phyloP scores from a whole-genome alignment of 1,140 invertebrate genomes.

The Aricia agestis region DNA sequence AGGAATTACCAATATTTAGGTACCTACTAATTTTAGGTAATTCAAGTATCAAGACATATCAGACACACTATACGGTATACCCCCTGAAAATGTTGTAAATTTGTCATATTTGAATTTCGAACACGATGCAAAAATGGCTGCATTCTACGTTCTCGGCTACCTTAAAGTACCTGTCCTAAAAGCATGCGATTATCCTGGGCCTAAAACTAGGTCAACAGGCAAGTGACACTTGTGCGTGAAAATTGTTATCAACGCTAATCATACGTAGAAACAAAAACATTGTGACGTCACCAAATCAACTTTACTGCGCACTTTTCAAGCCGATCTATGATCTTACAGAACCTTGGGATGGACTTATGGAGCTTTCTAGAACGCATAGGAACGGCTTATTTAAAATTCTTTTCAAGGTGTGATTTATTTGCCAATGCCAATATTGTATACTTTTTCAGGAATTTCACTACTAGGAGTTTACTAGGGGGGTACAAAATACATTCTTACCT shows the following conservation, averaged over 20 bases:
- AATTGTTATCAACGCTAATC: background rate
- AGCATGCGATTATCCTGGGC: background rate
- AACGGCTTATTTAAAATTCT: background rate
- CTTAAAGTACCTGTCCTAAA: background rate
- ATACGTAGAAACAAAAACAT: conserved; percentile 3
- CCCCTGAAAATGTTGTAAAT: background rate
- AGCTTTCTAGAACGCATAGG: background rate
- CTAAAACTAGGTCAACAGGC: background rate
- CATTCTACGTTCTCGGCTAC: background rate
- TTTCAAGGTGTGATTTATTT: background rate
- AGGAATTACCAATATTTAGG: no score
- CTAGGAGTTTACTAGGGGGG: background rate
- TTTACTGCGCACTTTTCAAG: background rate
- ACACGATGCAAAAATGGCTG: background rate
- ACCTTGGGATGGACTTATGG: background rate
- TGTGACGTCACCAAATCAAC: background rate
- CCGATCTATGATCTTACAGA: background rate
- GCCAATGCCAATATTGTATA: background rate
- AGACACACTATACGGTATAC: no score
- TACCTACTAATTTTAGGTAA: no score
- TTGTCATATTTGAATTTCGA: background rate
- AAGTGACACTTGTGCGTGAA: background rate
- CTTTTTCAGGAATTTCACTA: background rate
- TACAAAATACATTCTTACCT: background rate
- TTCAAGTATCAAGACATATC: no score